These are phyloP conservation scores for Hipposideros larvatus DNA, from an alignment of 2,797 vertebrate genomes.

Conservation along the genomic window DNA sequence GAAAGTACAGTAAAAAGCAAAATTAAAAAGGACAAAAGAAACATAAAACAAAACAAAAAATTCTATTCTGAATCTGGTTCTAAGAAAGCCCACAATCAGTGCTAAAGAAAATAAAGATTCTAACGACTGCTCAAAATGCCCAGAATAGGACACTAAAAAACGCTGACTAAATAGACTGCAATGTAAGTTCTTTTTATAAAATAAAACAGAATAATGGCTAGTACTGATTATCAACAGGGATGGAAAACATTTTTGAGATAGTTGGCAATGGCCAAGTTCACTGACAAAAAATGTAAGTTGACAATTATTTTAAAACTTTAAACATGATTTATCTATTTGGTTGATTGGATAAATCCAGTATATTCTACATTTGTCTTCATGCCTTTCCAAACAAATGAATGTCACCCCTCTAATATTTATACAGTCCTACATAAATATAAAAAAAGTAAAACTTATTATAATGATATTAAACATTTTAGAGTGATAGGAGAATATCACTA, in stretches of 20 bases:
- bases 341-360: background rate
- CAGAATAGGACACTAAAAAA: slow-evolving; percentile 7
- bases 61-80: slow-evolving; percentile 13
- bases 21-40: background rate
- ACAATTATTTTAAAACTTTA: slow-evolving; percentile 41
- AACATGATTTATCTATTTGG: background rate
- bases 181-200: background rate
- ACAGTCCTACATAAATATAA: background rate
- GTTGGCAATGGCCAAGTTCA: background rate
- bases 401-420: background rate
- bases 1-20: background rate
- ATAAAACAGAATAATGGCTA: background rate
- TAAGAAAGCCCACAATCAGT: background rate
- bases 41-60: background rate
- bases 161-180: background rate
- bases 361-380: slow-evolving; percentile 14
- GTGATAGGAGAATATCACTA: background rate
- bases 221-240: background rate
- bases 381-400: background rate
- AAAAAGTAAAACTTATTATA: background rate
- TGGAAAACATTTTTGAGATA: background rate
- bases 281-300: background rate
- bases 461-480: background rate
- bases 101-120: slow-evolving; percentile 36
- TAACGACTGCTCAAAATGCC: background rate